Conservation (phyloP, 2,113 vertebrate species). For the Thalassarche chlororhynchos region DNA sequence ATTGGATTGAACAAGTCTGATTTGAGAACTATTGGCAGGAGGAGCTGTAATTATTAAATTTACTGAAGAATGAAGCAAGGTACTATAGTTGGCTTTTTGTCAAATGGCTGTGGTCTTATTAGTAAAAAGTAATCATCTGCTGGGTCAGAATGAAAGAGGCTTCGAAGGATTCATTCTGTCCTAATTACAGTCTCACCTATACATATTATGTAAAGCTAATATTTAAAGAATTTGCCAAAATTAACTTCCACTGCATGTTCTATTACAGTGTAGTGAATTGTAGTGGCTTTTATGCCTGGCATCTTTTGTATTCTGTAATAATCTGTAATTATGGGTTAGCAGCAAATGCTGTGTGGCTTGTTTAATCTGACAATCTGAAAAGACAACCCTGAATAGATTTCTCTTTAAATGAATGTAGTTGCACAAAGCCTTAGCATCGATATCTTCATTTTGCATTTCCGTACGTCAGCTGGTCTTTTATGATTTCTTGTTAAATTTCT, state of each 20-base stretch:
- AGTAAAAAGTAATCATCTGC: constrained; percentile 80
- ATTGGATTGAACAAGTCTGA: constrained; percentile 81
- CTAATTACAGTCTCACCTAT: constrained; percentile 85
- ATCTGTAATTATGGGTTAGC: constrained; percentile 83
- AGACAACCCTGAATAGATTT: constrained; percentile 80
- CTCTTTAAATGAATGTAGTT: constrained; percentile 73
- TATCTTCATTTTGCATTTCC: constrained; percentile 75
- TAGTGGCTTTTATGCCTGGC: constrained; percentile 76
- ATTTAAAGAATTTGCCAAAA: constrained; percentile 86
- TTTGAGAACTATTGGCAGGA: constrained; percentile 82
- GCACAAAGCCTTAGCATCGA: constrained; percentile 69
- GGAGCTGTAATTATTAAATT: constrained; percentile 84
- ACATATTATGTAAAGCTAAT: constrained; percentile 82
- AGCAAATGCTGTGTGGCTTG: constrained; percentile 77
- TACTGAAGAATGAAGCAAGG: constrained; percentile 78
- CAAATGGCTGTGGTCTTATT: constrained; percentile 82
- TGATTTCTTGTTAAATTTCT: constrained; percentile 69
- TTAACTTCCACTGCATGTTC: constrained; percentile 81
- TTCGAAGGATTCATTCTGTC: constrained; percentile 77
- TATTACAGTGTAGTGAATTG: constrained; percentile 77
- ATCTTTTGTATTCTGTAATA: constrained; percentile 83
- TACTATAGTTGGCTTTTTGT: constrained; percentile 81
- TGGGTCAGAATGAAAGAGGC: constrained; percentile 77
- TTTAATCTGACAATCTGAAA: constrained; percentile 84
- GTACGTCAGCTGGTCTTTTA: constrained; percentile 55